These are phyloP conservation scores for Nannospalax galili DNA, from an alignment of 2,113 vertebrate species.

Conservation along the genomic window DNA sequence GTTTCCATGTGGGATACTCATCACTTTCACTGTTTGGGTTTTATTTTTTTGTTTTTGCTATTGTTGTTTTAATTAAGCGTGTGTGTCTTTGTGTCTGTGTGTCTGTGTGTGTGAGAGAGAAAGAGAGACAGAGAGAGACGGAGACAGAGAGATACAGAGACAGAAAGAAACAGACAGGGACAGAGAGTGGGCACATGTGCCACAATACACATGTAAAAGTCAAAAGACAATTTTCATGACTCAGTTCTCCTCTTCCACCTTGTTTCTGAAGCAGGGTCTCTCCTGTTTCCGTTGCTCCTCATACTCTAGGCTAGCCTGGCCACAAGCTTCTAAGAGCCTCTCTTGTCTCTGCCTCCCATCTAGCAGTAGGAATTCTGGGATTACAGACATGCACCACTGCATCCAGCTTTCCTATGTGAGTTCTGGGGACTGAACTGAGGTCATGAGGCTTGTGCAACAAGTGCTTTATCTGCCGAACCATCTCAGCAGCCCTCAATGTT, in stretches of 20 bases:
- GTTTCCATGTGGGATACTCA: neutral
- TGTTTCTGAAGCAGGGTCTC: neutral
- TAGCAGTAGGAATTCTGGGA: neutral
- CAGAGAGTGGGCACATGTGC: neutral
- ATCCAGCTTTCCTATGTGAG: neutral
- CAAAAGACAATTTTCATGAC: neutral
- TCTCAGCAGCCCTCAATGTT: neutral
- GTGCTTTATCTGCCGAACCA: too few relatives aligned
- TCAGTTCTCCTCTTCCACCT: neutral
- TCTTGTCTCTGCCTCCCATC: neutral
- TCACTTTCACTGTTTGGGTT: neutral
- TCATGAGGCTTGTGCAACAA: neutral
- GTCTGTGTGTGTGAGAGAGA: neutral
- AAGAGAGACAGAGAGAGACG: neutral
- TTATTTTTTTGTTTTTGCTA: neutral
- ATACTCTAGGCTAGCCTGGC: neutral
- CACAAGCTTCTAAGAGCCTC: neutral
- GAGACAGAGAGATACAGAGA: too few relatives aligned
- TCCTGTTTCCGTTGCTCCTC: too few relatives aligned
- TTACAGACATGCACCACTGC: too few relatives aligned
- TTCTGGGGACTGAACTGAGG: neutral
- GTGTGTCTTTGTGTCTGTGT: too few relatives aligned
- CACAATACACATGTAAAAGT: neutral
- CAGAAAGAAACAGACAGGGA: neutral
- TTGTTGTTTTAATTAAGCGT: too few relatives aligned